Evolutionary conservation across 2,113 vertebrate species (phyloP).

Genomic region (Aptenodytes patagonicus): DNA sequence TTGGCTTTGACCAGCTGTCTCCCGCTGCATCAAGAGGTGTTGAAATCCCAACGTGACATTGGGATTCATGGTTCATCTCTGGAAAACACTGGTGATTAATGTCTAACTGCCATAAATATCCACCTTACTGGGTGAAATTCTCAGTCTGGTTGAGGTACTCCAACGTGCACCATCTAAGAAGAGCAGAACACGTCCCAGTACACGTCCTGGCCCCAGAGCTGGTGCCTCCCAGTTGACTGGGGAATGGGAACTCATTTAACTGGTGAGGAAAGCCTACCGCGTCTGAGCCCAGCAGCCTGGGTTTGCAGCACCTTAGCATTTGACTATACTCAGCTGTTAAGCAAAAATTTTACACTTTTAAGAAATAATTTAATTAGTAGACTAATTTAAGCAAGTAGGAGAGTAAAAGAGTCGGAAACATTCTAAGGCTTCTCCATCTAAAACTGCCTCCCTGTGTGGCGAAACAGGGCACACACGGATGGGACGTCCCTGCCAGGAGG

Average conservation of each 20-base stretch:
- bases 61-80: neutral
- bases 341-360: neutral
- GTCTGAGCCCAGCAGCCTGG: neutral
- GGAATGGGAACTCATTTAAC: neutral
- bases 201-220: neutral
- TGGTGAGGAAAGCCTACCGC: neutral
- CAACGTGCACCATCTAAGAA: neutral
- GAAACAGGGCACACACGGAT: rapidly evolving
- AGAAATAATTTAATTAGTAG: neutral
- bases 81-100: neutral
- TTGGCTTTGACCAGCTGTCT: neutral
- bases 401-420: neutral
- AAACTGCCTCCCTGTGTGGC: neutral
- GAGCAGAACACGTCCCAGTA: neutral
- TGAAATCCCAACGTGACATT: neutral
- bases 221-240: neutral
- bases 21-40: neutral
- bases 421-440: neutral
- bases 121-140: neutral
- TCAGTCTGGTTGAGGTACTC: neutral
- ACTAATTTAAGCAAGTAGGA: neutral
- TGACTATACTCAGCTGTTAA: neutral
- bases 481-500: neutral
- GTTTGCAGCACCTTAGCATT: neutral
- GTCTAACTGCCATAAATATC: neutral